These are phyloP conservation scores for Thamnophis elegans DNA, from an alignment of 2,797 vertebrate species.

Conservation along the genomic window DNA sequence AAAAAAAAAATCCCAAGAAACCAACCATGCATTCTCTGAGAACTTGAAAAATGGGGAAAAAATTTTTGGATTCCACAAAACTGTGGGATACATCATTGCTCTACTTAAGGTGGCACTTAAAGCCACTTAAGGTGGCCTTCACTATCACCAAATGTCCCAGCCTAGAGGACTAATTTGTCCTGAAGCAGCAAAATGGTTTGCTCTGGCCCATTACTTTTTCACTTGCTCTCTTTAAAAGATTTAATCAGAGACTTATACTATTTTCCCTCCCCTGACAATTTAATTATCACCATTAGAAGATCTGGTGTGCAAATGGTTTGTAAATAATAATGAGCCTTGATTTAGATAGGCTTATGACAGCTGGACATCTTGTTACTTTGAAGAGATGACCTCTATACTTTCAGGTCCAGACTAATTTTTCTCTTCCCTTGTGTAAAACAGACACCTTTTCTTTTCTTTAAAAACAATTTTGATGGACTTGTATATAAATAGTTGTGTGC, in stretches of 20 bases:
- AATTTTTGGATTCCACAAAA: neutral
- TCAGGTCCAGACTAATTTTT: conserved; percentile 33
- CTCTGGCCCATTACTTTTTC: neutral
- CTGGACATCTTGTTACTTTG: conserved; percentile 50
- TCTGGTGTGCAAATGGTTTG: neutral
- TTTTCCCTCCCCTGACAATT: neutral
- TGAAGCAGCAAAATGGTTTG: neutral
- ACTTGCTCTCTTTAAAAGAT: neutral
- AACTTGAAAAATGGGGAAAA: neutral
- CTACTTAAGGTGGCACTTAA: neutral
- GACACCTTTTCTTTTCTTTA: conserved; percentile 15
- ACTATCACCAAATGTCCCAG: neutral
- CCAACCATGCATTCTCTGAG: neutral
- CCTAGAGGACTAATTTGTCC: neutral
- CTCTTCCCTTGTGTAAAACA: conserved; percentile 51
- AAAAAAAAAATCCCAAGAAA: neutral
- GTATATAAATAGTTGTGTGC: conserved; percentile 73
- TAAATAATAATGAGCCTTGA: conserved; percentile 15
- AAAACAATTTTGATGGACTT: conserved; percentile 40
- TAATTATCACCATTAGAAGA: conserved; percentile 2
- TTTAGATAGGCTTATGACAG: conserved; percentile 33
- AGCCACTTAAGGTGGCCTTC: neutral
- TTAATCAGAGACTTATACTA: neutral
- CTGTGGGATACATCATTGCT: neutral
- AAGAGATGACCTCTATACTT: conserved; percentile 60